Evolutionary conservation across 1,140 invertebrate species (phyloP).

Genomic region (Zophobas atratus): DNA sequence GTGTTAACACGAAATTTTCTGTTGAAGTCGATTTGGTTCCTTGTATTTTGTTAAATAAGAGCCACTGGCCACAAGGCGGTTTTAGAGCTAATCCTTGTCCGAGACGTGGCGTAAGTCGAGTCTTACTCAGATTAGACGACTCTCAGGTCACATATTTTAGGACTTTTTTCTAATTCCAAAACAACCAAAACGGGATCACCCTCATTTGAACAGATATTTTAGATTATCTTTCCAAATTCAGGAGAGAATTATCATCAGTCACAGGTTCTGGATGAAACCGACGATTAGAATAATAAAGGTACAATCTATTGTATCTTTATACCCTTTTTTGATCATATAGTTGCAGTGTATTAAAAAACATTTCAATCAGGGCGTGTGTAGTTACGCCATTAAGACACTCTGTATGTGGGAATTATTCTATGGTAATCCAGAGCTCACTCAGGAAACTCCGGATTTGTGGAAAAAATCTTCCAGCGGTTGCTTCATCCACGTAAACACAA

Average conservation of each 20-base stretch:
- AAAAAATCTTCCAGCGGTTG: background rate
- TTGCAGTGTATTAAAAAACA: background rate
- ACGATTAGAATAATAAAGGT: background rate
- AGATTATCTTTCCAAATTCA: conserved; percentile 68
- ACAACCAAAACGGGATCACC: conserved; percentile 31
- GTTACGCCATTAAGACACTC: background rate
- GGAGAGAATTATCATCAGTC: conserved; percentile 64
- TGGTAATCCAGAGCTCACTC: background rate
- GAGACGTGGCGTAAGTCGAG: conserved; percentile 40
- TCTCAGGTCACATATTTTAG: conserved; percentile 21
- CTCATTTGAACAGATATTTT: conserved; percentile 44
- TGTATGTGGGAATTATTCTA: background rate
- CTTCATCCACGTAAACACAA: background rate
- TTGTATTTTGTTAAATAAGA: conserved; percentile 5
- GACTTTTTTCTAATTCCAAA: conserved; percentile 58
- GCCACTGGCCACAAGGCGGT: conserved; percentile 7
- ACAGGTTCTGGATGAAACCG: conserved; percentile 47
- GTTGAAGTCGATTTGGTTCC: conserved; percentile 30
- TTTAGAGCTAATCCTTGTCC: conserved; percentile 49
- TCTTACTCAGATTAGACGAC: background rate
- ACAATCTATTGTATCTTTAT: no score
- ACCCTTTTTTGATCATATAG: no score
- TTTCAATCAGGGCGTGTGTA: background rate
- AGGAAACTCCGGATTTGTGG: background rate
- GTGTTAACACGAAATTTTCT: conserved; percentile 21